Percentiles rank a stretch among this genome's conserved stretches.
Conservation (phyloP, 2,797 vertebrate genomes). For the Parauchenoglanis ngamensis region DNA sequence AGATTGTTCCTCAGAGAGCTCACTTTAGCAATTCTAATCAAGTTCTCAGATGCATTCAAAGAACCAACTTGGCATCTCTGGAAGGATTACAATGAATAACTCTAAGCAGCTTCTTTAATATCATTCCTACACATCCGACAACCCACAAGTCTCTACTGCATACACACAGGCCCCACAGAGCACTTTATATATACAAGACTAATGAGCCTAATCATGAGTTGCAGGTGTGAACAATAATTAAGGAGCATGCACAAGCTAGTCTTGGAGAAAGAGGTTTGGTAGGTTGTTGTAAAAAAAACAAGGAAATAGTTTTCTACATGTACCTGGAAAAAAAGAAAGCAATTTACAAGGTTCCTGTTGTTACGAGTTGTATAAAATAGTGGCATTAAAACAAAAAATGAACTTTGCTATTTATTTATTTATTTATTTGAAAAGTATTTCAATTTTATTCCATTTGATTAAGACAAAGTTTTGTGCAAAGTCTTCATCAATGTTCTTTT, state of each 20-base stretch:
- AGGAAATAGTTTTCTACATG: not conserved
- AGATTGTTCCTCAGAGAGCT: no score
- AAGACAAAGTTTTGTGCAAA: not conserved
- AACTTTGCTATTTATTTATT: not conserved
- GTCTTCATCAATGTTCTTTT: not conserved
- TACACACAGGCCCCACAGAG: no score
- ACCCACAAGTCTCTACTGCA: no score
- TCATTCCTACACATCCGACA: not conserved
- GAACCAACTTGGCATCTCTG: not conserved
- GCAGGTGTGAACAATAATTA: conserved; percentile 5
- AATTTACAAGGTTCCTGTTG: not conserved
- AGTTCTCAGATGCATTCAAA: not conserved
- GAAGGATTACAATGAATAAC: not conserved
- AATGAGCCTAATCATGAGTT: not conserved
- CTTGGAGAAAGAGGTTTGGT: no score
- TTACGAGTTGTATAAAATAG: not conserved
- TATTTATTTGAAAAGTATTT: not conserved
- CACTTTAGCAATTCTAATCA: not conserved
- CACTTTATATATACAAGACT: not conserved
- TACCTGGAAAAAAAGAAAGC: not conserved
- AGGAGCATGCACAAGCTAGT: not conserved
- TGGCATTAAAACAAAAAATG: not conserved
- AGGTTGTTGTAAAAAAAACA: not conserved
- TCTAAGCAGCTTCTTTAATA: not conserved
- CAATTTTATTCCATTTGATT: no score